phyloP scores from a whole-genome alignment of 2,888 invertebrate species.

The Schizotus pectinicornis region DNA sequence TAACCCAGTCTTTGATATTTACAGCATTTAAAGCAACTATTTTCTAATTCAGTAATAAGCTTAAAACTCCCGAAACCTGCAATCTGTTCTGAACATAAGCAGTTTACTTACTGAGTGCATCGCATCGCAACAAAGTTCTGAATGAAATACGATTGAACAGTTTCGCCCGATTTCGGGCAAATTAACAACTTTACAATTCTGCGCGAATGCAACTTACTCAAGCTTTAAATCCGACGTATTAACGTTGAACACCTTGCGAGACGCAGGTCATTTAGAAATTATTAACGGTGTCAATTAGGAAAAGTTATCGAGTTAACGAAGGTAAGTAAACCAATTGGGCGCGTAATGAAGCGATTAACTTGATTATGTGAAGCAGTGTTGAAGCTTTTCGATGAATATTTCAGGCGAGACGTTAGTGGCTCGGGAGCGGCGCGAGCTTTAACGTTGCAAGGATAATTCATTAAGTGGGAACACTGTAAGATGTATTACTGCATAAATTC shows the following conservation, averaged over 20 bases:
- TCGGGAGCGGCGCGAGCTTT: background rate
- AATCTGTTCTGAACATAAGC: no score
- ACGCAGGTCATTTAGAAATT: slow-evolving; percentile 4
- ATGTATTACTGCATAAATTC: slow-evolving; percentile 4
- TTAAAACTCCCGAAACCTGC: no score
- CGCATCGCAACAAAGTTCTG: no score
- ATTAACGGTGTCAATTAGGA: slow-evolving; percentile 12
- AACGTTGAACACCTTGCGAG: background rate
- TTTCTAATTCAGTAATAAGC: no score
- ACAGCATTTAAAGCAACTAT: no score
- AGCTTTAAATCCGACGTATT: no score
- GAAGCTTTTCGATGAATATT: background rate
- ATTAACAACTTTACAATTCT: no score
- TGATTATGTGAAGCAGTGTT: slow-evolving; percentile 17
- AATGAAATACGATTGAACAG: no score
- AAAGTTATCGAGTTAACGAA: slow-evolving; percentile 12
- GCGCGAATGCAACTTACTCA: no score
- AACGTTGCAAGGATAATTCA: slow-evolving; percentile 1
- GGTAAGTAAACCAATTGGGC: slow-evolving; percentile 19
- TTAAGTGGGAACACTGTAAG: background rate
- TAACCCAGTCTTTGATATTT: no score
- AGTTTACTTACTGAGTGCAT: no score
- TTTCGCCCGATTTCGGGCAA: no score
- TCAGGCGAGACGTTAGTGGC: slow-evolving; percentile 1
- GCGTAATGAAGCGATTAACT: slow-evolving; percentile 24